Conservation (phyloP, 2,888 invertebrate genomes). For the Teinopalpus imperialis region DNA sequence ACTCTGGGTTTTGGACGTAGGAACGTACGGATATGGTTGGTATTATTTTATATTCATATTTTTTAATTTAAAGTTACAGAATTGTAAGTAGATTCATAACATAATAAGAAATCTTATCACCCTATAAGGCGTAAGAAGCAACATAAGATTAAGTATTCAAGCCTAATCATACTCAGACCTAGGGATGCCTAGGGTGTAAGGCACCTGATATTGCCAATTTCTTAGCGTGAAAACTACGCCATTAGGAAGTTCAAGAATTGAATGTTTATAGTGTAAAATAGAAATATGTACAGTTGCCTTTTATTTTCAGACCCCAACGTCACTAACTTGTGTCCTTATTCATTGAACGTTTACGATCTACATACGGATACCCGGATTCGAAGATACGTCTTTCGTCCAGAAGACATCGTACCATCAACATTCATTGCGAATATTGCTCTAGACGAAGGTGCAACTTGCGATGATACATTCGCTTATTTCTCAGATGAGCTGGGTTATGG, state of each 20-base stretch:
- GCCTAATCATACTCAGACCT: no score
- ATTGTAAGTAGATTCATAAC: no score
- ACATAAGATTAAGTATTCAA: no score
- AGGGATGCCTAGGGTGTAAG: no score
- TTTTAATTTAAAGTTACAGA: no score
- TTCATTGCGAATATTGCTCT: slow-evolving; percentile 94
- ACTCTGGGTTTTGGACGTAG: slow-evolving; percentile 92
- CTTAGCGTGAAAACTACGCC: no score
- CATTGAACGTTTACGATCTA: slow-evolving; percentile 89
- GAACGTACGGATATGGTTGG: slow-evolving; percentile 89
- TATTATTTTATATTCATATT: slow-evolving; percentile 5
- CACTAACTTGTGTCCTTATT: slow-evolving; percentile 90
- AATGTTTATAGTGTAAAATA: no score
- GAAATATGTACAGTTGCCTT: no score
- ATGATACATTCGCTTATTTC: slow-evolving; percentile 90
- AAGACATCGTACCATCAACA: slow-evolving; percentile 88
- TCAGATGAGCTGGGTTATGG: slow-evolving; percentile 93
- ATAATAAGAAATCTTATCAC: no score
- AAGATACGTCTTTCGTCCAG: slow-evolving; percentile 85
- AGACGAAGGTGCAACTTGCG: slow-evolving; percentile 87
- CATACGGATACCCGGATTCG: slow-evolving; percentile 87
- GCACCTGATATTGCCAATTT: no score
- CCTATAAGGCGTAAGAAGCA: no score
- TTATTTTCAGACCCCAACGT: slow-evolving; percentile 72
- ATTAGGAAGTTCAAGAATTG: no score